Base-by-base conservation (phyloP, 2,888 invertebrate species). In the Tortricodes alternella region DNA sequence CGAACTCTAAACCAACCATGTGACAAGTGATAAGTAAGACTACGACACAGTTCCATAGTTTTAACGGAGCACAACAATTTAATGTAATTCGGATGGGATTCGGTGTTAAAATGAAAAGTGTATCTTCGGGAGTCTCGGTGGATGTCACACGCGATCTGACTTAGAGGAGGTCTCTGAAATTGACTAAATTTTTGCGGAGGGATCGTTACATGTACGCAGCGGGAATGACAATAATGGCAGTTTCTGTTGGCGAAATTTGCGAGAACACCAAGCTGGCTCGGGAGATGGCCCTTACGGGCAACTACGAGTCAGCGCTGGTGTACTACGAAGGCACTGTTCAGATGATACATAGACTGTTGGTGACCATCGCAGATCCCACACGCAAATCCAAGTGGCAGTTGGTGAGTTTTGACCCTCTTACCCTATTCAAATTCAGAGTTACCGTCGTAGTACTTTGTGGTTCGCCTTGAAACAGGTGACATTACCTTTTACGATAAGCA, bases 251-350 rank as follows among this genome's bases (percentile, higher is more conserved):
- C 85, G 97, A 97, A 92, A 97, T 98, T 89, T 96, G 95, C 92
- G 98, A 98, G 91, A 98, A 98, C 91, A 96, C 98, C 59, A 97
- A 97, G 88, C 89, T 98, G 85, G 99, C 98, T 56, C 93, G 99
- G 75, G 98, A 99, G 92, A 96, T 96, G 95, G 97, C 98, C 61
- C 91, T 99, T 74, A 94, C 97, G 79, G 98, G 99, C 16, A 97
- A 98, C 86, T 99, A 99, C 80, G 98, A 99, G 76, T 96, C 96
- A 62, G 96, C 99, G 18, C 93, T 95, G 65, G 96, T 98, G 57
- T 98, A 98, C 85, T 98, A 98, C 80, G 96, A 98, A 82, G 97
- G 97, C 49, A 96, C 96, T 7, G 93, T 98, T 57, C 97, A 97
- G 81, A 96, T 98, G 92, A 95, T 99, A 70, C 96, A 96, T 71